Evolutionary conservation across 2,797 vertebrate genomes (phyloP).

Genomic region (Scomberomorus guttatus): DNA sequence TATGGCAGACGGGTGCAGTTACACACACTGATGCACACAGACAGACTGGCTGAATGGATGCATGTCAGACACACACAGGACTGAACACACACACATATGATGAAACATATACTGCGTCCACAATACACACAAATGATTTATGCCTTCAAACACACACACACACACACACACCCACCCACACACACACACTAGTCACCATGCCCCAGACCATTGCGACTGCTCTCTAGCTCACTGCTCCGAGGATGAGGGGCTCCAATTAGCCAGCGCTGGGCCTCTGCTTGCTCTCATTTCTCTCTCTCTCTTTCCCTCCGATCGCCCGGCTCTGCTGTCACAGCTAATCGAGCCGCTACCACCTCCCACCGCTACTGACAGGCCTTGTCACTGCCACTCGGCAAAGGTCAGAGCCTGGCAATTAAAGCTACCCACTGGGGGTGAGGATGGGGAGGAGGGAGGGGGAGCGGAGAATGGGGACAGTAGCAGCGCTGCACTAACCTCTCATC

Average conservation of each 20-base stretch:
- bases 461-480: slow-evolving; percentile 55
- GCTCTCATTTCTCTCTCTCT: slow-evolving; percentile 16
- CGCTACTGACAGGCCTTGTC: slow-evolving; percentile 83
- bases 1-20: background rate
- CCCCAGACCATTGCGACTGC: slow-evolving; percentile 53
- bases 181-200: slow-evolving; percentile 38
- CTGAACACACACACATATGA: slow-evolving; percentile 1
- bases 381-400: slow-evolving; percentile 85
- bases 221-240: slow-evolving; percentile 64
- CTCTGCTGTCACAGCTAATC: slow-evolving; percentile 84
- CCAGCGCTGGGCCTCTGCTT: slow-evolving; percentile 46
- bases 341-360: slow-evolving; percentile 83
- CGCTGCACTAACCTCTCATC: slow-evolving; percentile 72
- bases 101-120: slow-evolving; percentile 10
- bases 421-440: slow-evolving; percentile 72
- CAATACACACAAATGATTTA: slow-evolving; percentile 14
- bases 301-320: slow-evolving; percentile 38
- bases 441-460: background rate
- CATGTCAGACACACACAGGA: slow-evolving; percentile 2
- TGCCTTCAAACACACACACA: background rate
- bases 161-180: slow-evolving; percentile 16
- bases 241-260: slow-evolving; percentile 78
- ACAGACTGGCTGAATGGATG: slow-evolving; percentile 22
- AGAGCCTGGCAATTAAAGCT: slow-evolving; percentile 87
- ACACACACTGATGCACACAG: background rate